Base-by-base conservation (phyloP, 2,888 invertebrate species). In the Panopea generosa region DNA sequence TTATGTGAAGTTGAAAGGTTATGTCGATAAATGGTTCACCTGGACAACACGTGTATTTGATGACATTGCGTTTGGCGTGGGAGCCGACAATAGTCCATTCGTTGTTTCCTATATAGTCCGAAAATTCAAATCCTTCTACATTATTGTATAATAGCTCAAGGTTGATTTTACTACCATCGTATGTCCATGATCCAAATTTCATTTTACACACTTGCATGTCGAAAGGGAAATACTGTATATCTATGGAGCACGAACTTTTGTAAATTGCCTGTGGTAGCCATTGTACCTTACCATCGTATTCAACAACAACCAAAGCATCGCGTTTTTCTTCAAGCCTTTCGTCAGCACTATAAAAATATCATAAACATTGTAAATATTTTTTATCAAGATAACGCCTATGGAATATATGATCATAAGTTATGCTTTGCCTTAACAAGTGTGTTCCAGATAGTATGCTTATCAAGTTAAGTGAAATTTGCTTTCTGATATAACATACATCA, bases 131-230 rank as follows among this genome's bases (percentile, higher is more conserved):
- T 2, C 87, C 87, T 9, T 77, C 77, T 26, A 62, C 71, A 29
- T 79, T 77, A 52, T 86, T 61, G 27, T 83, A 79, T 0, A 79
- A 38, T 6, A 86, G 75, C 49, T 82, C 74, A 6, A 90, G 82
- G 70, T 87, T 89, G 16, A 92, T 81, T 68, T 92, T 90, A 67
- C 84, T 88, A 3, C 91, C 92, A 77, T 92, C 92, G 82, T 92
- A 92, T 2, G 92, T 92, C 92, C 92, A 92, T 3, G 91, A 91
- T 18, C 92, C 92, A 77, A 93, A 93, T 82, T 93, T 93, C 63
- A 93, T 85, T 38, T 86, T 83, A 73, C 93, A 93, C 6, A 73
- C 87, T 81, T 93, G 93, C 2, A 88, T 81, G 77, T 93, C 93
- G 81, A 92, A 93, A 1, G 93, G 93, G 81, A 93, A 93, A 74